Conservation (phyloP, 2,888 invertebrate genomes). For the Harpagoxenus sublaevis region DNA sequence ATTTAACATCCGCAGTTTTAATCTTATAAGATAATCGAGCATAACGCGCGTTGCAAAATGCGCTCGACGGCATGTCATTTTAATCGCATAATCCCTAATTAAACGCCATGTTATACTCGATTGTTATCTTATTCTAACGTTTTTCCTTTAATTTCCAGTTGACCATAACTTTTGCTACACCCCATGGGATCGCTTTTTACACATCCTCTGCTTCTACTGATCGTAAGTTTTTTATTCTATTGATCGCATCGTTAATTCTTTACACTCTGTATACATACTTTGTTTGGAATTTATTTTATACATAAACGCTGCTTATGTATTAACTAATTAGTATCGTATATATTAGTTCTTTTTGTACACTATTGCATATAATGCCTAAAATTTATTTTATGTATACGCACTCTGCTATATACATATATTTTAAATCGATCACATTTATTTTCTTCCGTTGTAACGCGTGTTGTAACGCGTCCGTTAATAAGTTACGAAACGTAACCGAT, state of each 20-base stretch:
- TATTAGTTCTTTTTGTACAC: neutral
- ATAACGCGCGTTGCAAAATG: neutral
- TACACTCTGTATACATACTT: neutral
- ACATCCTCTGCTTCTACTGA: neutral
- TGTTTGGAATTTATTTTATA: neutral
- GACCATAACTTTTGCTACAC: neutral
- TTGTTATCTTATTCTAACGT: constrained; percentile 2
- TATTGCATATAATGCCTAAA: neutral
- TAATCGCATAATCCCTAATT: neutral
- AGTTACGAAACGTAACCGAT: neutral
- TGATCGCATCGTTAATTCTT: neutral
- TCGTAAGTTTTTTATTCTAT: neutral
- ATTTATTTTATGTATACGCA: neutral
- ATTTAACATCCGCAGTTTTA: neutral
- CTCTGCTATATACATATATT: neutral
- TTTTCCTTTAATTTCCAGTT: neutral
- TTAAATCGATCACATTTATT: neutral
- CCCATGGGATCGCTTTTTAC: neutral
- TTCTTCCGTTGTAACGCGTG: neutral
- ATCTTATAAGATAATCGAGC: neutral
- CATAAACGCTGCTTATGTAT: neutral
- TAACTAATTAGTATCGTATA: neutral
- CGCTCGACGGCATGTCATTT: no score
- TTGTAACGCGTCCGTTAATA: neutral
- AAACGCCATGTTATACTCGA: neutral